phyloP scores from a whole-genome alignment of 2,113 vertebrate genomes.

The Trichomycterus rosablanca region DNA sequence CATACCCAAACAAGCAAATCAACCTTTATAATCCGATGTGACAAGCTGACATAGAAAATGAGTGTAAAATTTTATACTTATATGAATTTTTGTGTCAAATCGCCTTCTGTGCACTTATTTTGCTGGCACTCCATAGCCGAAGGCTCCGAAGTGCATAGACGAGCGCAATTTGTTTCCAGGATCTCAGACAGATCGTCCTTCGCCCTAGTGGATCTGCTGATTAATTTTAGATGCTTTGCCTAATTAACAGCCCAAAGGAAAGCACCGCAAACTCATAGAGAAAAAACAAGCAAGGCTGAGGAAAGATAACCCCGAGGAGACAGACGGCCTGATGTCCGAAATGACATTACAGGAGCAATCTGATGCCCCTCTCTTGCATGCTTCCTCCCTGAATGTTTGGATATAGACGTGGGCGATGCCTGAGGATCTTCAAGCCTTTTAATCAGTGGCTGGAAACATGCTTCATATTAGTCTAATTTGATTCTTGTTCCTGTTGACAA shows the following conservation, averaged over 20 bases:
- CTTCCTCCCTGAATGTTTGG: constrained; percentile 68
- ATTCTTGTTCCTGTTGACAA: constrained; percentile 84
- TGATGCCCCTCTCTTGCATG: constrained; percentile 56
- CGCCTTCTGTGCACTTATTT: constrained; percentile 89
- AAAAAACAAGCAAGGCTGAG: constrained; percentile 78
- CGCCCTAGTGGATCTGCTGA: constrained; percentile 97
- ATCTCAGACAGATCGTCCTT: constrained; percentile 97
- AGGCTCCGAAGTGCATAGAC: constrained; percentile 81
- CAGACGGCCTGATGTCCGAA: constrained; percentile 77
- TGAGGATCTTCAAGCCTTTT: constrained; percentile 85
- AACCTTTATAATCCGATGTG: constrained; percentile 99
- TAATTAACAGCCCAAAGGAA: constrained; percentile 99
- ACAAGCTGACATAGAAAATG: constrained; percentile 99
- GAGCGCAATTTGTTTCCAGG: constrained; percentile 79
- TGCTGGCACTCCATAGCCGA: constrained; percentile 85
- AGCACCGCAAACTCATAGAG: constrained; percentile 67
- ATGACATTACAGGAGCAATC: constrained; percentile 85
- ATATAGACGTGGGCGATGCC: constrained; percentile 82
- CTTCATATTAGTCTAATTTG: constrained; percentile 91
- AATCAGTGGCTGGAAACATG: constrained; percentile 85
- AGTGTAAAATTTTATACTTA: constrained; percentile 92
- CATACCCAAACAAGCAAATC: constrained; percentile 88
- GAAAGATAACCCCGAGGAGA: constrained; percentile 93
- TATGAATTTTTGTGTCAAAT: constrained; percentile 99
- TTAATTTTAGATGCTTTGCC: constrained; percentile 97